Base-by-base conservation (phyloP, 2,888 invertebrate genomes). In the Phrixothrix hirtus region DNA sequence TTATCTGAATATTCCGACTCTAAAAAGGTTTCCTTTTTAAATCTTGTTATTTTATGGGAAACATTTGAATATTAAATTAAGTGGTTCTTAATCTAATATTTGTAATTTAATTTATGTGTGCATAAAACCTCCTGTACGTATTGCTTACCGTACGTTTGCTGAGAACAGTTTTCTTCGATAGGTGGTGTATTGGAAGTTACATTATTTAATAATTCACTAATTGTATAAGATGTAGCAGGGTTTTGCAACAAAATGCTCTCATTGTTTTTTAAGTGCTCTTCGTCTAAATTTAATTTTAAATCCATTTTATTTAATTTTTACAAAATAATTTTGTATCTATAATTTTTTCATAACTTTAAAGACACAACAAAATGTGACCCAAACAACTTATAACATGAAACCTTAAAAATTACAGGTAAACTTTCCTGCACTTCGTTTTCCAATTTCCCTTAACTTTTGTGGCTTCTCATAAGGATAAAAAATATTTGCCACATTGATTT, bases 1-100 rank as follows among this genome's bases (percentile, higher is more conserved):
- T 62, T 54, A 34, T 69, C 67, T 10, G 62, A 16, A 39, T 65
- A 69, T 42, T 68, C 70, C 66, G 17, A 9, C 10, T 38, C 38
- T 38, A 26, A 36, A 51, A 46, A 30, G 35, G 41, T 41, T 50
- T 27, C 35, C 32, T 26, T 44, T 43, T 37, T 11, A 48, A 47
- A 44, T 44, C 49, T 32, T 27, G 15, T 51, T 47, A 53, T n/a
- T n/a, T n/a, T n/a, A n/a, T n/a, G n/a, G n/a, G n/a, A n/a, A n/a
- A n/a, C n/a, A n/a, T 14, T 16, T 46, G 51, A 37, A 51, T 47
- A 55, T 55, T 55, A 55, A 55, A 55, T 55, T 55, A 55, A 51
- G 46, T 46, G 45, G 35, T 36, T 50, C 45, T 47, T 55, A 55
- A 55, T 55, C 47, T 47, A 55, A 55, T 55, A 43, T 46, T 45